These are phyloP conservation scores for Orthosia cruda DNA, from an alignment of 2,888 invertebrate species.

Conservation along the genomic window DNA sequence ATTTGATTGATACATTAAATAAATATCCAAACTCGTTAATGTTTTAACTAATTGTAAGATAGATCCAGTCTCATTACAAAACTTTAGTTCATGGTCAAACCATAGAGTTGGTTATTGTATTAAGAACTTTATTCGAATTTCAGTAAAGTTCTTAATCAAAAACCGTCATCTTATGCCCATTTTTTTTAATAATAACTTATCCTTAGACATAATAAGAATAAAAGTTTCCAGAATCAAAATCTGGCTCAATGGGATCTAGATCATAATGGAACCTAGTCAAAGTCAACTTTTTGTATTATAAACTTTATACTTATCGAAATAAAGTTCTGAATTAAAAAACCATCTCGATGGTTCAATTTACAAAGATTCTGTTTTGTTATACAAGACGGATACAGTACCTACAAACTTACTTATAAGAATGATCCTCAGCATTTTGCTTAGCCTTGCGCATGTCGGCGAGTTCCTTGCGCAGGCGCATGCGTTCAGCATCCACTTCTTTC, in stretches of 20 bases:
- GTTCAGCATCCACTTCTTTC: conserved; percentile 89
- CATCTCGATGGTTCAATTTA: not conserved
- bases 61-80: not conserved
- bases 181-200: not conserved
- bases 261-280: not conserved
- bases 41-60: not conserved
- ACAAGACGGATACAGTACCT: not conserved
- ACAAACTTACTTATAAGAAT: conserved; percentile 90
- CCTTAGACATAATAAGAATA: not conserved
- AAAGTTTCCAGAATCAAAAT: not conserved
- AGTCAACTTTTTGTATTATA: not conserved
- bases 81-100: not conserved
- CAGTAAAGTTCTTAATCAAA: not conserved
- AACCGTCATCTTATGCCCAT: not conserved
- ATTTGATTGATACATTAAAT: not conserved
- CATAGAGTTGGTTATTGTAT: not conserved
- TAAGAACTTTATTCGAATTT: not conserved
- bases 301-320: not conserved
- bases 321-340: not conserved
- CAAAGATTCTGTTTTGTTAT: not conserved
- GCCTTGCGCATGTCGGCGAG: conserved; percentile 91
- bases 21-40: not conserved
- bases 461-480: conserved; percentile 91
- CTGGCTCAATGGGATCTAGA: not conserved
- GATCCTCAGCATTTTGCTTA: conserved; percentile 92